Base-by-base conservation (phyloP, 2,888 invertebrate genomes). In the Lingula anatina region DNA sequence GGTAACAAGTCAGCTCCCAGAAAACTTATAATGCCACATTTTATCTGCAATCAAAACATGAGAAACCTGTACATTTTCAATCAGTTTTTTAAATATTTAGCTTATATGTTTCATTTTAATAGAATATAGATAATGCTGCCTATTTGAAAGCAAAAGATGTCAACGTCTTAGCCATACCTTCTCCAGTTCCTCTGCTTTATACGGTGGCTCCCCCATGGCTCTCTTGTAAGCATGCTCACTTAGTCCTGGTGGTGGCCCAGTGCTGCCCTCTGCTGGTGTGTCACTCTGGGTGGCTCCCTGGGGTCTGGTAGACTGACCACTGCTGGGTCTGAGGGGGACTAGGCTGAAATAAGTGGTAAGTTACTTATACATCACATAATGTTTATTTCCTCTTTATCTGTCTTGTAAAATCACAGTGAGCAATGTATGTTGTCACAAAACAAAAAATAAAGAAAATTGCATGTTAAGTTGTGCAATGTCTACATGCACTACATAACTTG, bases 21-120 rank as follows among this genome's bases (percentile, higher is more conserved):
- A 66, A 94, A 89, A 67, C 88, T 88, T 2, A 93, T 85, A 62
- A 89, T 84, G 27, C 87, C 87, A 57, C 87, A 77, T 77, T 90
- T 90, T 2, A 84, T 81, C 82, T n/a, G n/a, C n/a, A n/a, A n/a
- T n/a, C n/a, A 47, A 15, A 46, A 51, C 46, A 46, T 27, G 21
- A 41, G n/a, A 20, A 12, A 39, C 7, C 18, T 40, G 9, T 18
- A 18, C 18, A 28, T 15, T 18, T 23, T 31, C 21, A 4, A n/a
- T 39, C 7, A 7, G 15, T 39, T 39, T n/a, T 39, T 7, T n/a
- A 20, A 9, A n/a, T 39, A 39, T 39, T 7, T 39, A 39, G 39
- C 18, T 7, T 39, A n/a, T n/a, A n/a, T n/a, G n/a, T n/a, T n/a
- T n/a, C n/a, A n/a, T n/a, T n/a, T n/a, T n/a, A n/a, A n/a, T n/a